Evolutionary conservation across 2,888 invertebrate genomes (phyloP).

Genomic region (Rapana venosa): DNA sequence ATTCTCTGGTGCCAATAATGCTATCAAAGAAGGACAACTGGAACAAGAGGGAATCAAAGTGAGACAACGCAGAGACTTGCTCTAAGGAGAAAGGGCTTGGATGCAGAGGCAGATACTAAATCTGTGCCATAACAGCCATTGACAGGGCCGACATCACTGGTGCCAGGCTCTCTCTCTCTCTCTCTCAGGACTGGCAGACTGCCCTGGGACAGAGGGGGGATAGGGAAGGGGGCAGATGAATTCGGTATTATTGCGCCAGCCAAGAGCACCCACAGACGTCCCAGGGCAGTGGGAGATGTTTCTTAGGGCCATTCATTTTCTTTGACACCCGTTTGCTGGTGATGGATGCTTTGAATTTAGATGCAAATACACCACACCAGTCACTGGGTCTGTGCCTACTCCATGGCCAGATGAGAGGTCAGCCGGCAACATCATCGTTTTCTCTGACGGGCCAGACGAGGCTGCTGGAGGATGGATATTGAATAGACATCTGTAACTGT

Average conservation of each 20-base stretch:
- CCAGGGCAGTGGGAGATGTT: constrained; percentile 20
- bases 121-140: constrained; percentile 52
- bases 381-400: constrained; percentile 41
- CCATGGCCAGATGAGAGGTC: constrained; percentile 53
- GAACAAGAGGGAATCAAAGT: constrained; percentile 36
- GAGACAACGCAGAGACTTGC: constrained; percentile 39
- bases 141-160: constrained; percentile 51
- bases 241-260: constrained; percentile 51
- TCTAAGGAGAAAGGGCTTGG: constrained; percentile 24
- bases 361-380: constrained; percentile 52
- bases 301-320: constrained; percentile 47
- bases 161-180: constrained; percentile 47
- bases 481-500: constrained; percentile 50
- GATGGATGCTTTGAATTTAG: constrained; percentile 56
- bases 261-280: constrained; percentile 37
- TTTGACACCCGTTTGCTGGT: constrained; percentile 43
- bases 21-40: constrained; percentile 25
- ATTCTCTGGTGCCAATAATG: constrained; percentile 2
- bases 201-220: constrained; percentile 5
- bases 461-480: constrained; percentile 47
- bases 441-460: constrained; percentile 27
- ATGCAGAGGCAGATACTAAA: constrained; percentile 44
- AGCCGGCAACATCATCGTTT: constrained; percentile 44
- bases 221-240: constrained; percentile 47
- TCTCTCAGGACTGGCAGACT: constrained; percentile 43